Percentiles rank a stretch among this genome's conserved stretches.
Conservation (phyloP, 1,140 invertebrate genomes). For the Anoplophora glabripennis region DNA sequence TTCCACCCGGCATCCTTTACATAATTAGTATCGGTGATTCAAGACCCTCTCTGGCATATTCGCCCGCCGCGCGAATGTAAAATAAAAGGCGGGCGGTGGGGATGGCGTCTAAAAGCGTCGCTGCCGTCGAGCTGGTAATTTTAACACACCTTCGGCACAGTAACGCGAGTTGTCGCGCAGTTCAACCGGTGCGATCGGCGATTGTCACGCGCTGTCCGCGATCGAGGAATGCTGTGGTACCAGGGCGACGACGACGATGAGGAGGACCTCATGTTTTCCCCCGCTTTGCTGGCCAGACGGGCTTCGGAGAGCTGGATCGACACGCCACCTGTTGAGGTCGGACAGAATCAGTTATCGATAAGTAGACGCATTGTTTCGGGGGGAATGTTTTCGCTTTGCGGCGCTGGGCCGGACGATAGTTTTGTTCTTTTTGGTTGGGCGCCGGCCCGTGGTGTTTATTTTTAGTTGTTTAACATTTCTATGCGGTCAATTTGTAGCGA, state of each 20-base stretch:
- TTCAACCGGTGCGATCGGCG: not conserved
- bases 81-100: conserved; percentile 25
- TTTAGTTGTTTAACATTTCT: too few relatives aligned
- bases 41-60: too few relatives aligned
- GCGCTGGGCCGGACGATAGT: too few relatives aligned
- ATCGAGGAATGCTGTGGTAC: conserved; percentile 59
- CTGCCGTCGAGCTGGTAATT: conserved; percentile 25
- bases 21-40: too few relatives aligned
- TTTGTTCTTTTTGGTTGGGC: too few relatives aligned
- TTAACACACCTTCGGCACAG: conserved; percentile 19
- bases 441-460: too few relatives aligned
- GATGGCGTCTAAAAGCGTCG: conserved; percentile 42
- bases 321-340: conserved; percentile 78
- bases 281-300: conserved; percentile 74
- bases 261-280: conserved; percentile 80
- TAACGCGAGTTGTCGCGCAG: conserved; percentile 14
- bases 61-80: too few relatives aligned
- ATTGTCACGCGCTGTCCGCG: not conserved
- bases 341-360: too few relatives aligned
- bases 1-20: too few relatives aligned
- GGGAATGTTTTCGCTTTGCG: too few relatives aligned
- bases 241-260: conserved; percentile 68
- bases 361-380: too few relatives aligned
- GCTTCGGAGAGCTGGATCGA: conserved; percentile 85
- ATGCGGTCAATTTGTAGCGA: too few relatives aligned